Conservation (phyloP, 2,888 invertebrate genomes). For the Lymantria monacha region DNA sequence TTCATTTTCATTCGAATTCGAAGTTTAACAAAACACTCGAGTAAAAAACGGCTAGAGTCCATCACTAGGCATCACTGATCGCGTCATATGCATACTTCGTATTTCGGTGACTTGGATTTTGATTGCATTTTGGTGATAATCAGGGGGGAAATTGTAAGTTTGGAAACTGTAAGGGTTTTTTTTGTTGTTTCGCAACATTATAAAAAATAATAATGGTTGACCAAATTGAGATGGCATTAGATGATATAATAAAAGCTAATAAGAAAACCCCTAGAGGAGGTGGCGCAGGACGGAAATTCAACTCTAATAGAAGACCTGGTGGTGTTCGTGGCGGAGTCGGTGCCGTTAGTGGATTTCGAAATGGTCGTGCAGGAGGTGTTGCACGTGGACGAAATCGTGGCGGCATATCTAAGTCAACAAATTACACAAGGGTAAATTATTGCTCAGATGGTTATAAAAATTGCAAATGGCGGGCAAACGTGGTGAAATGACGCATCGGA, state of each 20-base stretch:
- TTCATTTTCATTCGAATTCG: too few relatives aligned
- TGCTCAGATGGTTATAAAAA: constrained; percentile 60
- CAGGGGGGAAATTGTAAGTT: too few relatives aligned
- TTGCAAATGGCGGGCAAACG: constrained; percentile 76
- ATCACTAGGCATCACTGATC: too few relatives aligned
- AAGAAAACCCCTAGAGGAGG: constrained; percentile 86
- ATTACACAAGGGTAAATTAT: constrained; percentile 86
- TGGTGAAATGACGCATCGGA: constrained; percentile 63
- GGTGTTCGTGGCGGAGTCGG: constrained; percentile 68
- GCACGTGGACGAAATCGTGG: constrained; percentile 88
- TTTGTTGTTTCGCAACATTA: too few relatives aligned
- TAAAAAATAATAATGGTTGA: constrained; percentile 86
- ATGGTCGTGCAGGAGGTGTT: constrained; percentile 80
- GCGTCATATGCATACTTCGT: too few relatives aligned
- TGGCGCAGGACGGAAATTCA: constrained; percentile 77
- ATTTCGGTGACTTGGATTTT: too few relatives aligned
- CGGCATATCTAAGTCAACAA: constrained; percentile 84
- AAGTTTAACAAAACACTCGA: too few relatives aligned
- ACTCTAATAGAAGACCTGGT: constrained; percentile 61
- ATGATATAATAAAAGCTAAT: constrained; percentile 96
- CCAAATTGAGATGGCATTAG: constrained; percentile 98
- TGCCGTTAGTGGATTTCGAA: constrained; percentile 68
- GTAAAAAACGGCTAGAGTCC: too few relatives aligned
- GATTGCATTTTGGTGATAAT: too few relatives aligned
- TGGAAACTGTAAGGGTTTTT: too few relatives aligned